phyloP scores from a whole-genome alignment of 2,888 invertebrate species.

The Molanna angustata region DNA sequence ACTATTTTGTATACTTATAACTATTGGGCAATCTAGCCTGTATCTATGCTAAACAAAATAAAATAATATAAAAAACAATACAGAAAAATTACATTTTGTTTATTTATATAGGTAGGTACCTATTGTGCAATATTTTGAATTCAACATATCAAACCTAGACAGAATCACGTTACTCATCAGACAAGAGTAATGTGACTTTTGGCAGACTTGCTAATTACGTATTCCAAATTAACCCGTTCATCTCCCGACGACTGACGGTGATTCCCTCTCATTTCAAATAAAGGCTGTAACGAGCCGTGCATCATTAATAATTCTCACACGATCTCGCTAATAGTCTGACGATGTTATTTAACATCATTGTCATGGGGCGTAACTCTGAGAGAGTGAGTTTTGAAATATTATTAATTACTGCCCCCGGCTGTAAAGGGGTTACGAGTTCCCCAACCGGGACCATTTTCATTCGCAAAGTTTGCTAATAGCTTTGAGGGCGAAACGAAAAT shows the following conservation, averaged over 20 bases:
- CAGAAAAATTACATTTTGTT: no score
- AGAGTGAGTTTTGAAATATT: conserved; percentile 30
- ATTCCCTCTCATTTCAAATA: conserved; percentile 1
- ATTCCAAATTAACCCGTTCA: conserved; percentile 8
- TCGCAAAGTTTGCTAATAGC: conserved; percentile 1
- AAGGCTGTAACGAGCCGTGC: conserved; percentile 24
- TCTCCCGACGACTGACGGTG: background rate
- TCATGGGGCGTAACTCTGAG: background rate
- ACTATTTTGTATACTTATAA: no score
- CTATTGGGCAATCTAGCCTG: no score
- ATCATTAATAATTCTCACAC: conserved; percentile 31
- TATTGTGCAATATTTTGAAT: no score
- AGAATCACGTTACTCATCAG: background rate
- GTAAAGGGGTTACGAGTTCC: background rate
- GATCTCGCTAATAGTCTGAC: conserved; percentile 29
- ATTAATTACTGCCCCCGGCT: conserved; percentile 26
- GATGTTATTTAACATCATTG: conserved; percentile 30
- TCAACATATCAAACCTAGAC: no score
- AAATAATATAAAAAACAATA: no score
- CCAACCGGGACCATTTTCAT: conserved; percentile 2
- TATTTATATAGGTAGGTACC: no score
- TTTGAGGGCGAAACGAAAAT: no score
- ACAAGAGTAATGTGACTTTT: background rate
- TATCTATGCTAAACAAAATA: no score
- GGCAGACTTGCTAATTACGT: background rate